Evolutionary conservation across 2,113 vertebrate genomes (phyloP).

Genomic region (Candoia aspera): DNA sequence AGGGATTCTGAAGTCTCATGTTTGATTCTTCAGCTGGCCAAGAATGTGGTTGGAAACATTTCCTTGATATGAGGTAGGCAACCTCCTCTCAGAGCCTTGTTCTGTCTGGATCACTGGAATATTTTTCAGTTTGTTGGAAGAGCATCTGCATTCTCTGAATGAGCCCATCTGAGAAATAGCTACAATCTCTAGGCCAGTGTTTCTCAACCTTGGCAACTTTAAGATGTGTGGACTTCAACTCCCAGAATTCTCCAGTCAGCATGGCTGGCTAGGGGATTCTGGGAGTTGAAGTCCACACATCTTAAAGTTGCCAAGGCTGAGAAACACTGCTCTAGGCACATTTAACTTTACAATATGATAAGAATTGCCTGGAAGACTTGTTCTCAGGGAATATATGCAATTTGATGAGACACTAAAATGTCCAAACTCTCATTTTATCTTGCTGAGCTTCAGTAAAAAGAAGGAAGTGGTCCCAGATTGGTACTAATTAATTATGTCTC

Average conservation of each 20-base stretch:
- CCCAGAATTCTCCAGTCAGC: too few species aligned
- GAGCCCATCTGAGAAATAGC: neutral
- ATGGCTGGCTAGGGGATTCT: too few species aligned
- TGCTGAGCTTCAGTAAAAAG: neutral
- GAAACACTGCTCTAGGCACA: neutral
- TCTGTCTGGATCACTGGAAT: neutral
- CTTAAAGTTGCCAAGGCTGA: too few species aligned
- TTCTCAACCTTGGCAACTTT: too few species aligned
- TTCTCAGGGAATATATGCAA: neutral
- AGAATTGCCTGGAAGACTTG: neutral
- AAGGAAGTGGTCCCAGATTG: neutral
- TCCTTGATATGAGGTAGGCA: neutral
- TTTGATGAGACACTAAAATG: neutral
- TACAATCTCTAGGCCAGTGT: too few species aligned
- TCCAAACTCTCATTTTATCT: neutral
- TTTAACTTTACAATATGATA: neutral
- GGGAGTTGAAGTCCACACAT: too few species aligned
- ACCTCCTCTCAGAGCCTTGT: neutral
- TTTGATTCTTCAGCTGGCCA: neutral
- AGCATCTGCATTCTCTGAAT: neutral
- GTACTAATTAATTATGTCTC: neutral
- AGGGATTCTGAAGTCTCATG: neutral
- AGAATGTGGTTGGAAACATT: neutral
- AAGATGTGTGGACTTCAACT: too few species aligned
- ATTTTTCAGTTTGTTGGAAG: neutral